Conservation (phyloP, 2,113 vertebrate genomes). For the Ceyx melanurus region DNA sequence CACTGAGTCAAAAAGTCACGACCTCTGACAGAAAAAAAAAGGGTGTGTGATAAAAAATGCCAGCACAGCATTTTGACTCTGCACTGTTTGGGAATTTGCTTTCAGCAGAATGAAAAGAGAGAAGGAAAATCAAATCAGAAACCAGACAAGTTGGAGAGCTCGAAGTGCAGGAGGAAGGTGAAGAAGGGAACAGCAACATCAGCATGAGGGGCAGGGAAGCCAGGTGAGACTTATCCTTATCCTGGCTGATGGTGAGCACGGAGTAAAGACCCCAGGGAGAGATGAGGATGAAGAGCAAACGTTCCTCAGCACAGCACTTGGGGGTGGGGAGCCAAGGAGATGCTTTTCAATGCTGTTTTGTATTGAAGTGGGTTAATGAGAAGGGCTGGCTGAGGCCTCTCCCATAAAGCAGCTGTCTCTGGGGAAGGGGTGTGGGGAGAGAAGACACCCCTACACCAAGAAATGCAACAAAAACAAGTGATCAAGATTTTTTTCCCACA, state of each 20-base stretch:
- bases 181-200: background rate
- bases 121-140: background rate
- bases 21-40: background rate
- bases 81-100: background rate
- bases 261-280: background rate
- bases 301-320: background rate
- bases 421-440: background rate
- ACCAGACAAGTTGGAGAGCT: background rate
- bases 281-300: background rate
- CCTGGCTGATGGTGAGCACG: accelerated
- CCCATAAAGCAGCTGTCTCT: background rate
- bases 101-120: background rate
- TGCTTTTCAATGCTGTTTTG: background rate
- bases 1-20: background rate
- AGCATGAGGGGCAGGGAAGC: background rate
- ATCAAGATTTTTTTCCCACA: slow-evolving; percentile 42
- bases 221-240: background rate
- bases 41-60: background rate
- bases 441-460: background rate
- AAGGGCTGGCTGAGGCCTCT: background rate
- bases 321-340: background rate
- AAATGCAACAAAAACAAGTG: background rate
- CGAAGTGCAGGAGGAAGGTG: background rate
- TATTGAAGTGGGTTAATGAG: background rate
- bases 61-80: background rate